Percentiles rank a stretch among this genome's conserved stretches.
Evolutionary conservation across 1,140 invertebrate species (phyloP).

Genomic region (Psilanteris sp.): DNA sequence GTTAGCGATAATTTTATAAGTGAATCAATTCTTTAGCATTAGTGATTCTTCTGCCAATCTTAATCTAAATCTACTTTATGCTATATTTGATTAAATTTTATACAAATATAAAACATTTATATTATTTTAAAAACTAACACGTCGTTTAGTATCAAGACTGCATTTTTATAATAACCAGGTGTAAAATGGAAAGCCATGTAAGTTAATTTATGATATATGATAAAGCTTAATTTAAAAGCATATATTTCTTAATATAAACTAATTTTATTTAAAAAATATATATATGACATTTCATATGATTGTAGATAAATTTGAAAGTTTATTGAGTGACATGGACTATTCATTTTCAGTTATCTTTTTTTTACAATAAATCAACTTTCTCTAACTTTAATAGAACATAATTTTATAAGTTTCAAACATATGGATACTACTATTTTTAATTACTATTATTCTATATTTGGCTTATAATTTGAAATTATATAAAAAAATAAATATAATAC

Average conservation of each 20-base stretch:
- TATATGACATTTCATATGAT: no score
- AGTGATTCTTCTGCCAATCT: constrained; percentile 10
- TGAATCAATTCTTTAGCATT: constrained; percentile 5
- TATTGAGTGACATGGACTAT: no score
- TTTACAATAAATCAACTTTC: no score
- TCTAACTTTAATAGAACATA: no score
- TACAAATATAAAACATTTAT: constrained; percentile 3
- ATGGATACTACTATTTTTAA: no score
- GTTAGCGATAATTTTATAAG: constrained; percentile 13
- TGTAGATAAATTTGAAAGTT: no score
- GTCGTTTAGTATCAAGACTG: constrained; percentile 7
- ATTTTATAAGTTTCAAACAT: no score
- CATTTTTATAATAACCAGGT: background rate
- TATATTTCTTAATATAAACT: background rate
- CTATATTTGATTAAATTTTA: constrained; percentile 20
- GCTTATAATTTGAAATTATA: no score
- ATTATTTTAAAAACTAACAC: constrained; percentile 9
- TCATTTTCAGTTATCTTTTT: no score
- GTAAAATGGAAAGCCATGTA: constrained; percentile 21
- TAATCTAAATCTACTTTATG: constrained; percentile 4
- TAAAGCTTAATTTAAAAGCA: background rate
- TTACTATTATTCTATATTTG: no score
- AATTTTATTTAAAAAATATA: no score
- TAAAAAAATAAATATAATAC: no score
- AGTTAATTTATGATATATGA: background rate